Evolutionary conservation across 2,888 invertebrate genomes (phyloP).

Genomic region (Incurvaria masculella): DNA sequence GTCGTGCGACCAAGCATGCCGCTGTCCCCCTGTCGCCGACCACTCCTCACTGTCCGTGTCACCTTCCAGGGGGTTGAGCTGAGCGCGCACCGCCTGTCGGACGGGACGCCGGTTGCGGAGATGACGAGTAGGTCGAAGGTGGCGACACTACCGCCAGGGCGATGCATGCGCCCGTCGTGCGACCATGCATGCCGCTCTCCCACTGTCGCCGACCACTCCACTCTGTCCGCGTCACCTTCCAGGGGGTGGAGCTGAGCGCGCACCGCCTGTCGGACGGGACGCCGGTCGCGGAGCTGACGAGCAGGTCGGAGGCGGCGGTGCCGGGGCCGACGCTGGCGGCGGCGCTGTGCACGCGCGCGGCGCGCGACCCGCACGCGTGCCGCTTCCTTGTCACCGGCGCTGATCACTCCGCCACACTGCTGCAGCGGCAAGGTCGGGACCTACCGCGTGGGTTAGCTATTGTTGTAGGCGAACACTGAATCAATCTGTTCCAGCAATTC

Average conservation of each 20-base stretch:
- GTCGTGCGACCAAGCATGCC: background rate
- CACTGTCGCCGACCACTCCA: slow-evolving; percentile 22
- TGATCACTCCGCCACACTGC: slow-evolving; percentile 64
- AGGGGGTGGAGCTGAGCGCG: slow-evolving; percentile 45
- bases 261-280: slow-evolving; percentile 33
- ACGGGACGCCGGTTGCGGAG: slow-evolving; percentile 38
- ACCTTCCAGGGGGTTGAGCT: too few species aligned
- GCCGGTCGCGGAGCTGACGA: slow-evolving; percentile 38
- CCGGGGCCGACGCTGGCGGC: slow-evolving; percentile 47
- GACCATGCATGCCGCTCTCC: background rate
- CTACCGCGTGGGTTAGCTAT: too few species aligned
- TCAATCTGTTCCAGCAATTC: too few species aligned
- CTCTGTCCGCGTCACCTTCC: slow-evolving; percentile 23
- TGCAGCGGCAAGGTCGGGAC: slow-evolving; percentile 61
- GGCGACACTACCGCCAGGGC: slow-evolving; percentile 42
- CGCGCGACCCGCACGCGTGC: slow-evolving; percentile 50
- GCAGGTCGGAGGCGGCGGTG: slow-evolving; percentile 27
- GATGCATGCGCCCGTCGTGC: too few species aligned
- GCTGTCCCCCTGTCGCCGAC: slow-evolving; percentile 2
- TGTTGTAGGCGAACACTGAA: too few species aligned
- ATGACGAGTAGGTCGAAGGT: slow-evolving; percentile 32
- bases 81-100: slow-evolving; percentile 33
- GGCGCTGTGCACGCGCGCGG: slow-evolving; percentile 52
- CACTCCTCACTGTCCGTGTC: too few species aligned
- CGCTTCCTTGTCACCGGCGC: slow-evolving; percentile 61